phyloP scores from a whole-genome alignment of 2,888 invertebrate species.

The Temnothorax unifasciatus region DNA sequence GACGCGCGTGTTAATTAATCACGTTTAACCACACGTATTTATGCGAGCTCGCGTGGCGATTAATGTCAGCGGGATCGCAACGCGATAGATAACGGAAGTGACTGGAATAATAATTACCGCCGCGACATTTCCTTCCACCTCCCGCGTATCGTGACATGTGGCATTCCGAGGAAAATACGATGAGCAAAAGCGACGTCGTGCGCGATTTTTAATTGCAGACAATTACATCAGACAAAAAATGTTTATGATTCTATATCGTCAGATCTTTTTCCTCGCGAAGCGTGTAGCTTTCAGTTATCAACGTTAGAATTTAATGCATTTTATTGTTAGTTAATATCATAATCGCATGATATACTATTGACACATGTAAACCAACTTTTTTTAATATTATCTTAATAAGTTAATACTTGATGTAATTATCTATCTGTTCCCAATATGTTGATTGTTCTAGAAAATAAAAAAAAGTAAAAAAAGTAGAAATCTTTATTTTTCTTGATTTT shows the following conservation, averaged over 20 bases:
- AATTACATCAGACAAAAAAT: not conserved
- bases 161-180: conserved; percentile 2
- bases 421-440: not conserved
- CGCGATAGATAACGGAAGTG: conserved; percentile 45
- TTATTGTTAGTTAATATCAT: not conserved
- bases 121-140: conserved; percentile 32
- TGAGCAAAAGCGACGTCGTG: not conserved
- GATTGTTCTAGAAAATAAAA: not conserved
- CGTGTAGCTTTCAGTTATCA: not conserved
- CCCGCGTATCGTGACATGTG: not conserved
- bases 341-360: not conserved
- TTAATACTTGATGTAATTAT: not conserved
- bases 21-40: conserved; percentile 20
- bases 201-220: conserved; percentile 16
- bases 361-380: not conserved
- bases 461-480: not conserved
- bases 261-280: not conserved
- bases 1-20: conserved; percentile 37
- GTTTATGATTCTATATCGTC: not conserved
- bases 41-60: conserved; percentile 31
- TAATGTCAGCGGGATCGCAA: conserved; percentile 44
- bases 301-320: not conserved
- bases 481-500: not conserved
- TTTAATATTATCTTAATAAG: not conserved
- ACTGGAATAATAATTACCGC: conserved; percentile 33